phyloP scores from a whole-genome alignment of 2,113 vertebrate genomes.

The Donacobius atricapilla region DNA sequence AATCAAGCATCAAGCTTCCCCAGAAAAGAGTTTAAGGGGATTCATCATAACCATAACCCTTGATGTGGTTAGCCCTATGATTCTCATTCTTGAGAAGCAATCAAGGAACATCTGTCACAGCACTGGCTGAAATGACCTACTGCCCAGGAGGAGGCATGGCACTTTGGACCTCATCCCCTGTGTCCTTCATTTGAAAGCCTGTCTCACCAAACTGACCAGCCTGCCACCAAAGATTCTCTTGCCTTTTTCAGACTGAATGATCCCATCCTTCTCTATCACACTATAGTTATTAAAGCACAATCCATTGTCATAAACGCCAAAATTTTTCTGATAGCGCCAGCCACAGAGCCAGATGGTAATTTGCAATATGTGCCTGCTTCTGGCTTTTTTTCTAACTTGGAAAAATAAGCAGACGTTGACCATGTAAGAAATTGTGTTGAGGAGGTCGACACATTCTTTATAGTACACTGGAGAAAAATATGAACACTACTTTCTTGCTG shows the following conservation, averaged over 20 bases:
- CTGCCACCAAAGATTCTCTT: neutral
- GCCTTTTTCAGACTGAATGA: rapidly evolving
- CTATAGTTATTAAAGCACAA: neutral
- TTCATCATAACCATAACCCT: neutral
- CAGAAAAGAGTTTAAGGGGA: neutral
- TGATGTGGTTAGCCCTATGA: neutral
- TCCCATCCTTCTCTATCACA: neutral
- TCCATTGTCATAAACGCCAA: neutral
- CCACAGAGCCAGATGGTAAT: neutral
- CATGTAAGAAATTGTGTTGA: neutral
- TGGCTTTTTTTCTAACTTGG: neutral
- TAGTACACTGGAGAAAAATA: neutral
- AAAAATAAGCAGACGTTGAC: neutral
- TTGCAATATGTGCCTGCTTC: neutral
- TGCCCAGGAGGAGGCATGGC: neutral
- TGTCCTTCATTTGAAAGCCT: neutral
- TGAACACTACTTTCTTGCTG: neutral
- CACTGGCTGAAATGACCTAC: neutral
- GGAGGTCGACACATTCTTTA: neutral
- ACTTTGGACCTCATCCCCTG: neutral
- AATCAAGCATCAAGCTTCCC: neutral
- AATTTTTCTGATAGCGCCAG: neutral
- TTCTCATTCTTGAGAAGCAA: neutral
- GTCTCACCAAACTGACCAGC: neutral
- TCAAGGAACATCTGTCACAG: rapidly evolving